A percentile compares a stretch with the other conserved stretches of the same genome.
Evolutionary conservation across 1,140 invertebrate species (phyloP).

Genomic region (Drosophila persimilis): DNA sequence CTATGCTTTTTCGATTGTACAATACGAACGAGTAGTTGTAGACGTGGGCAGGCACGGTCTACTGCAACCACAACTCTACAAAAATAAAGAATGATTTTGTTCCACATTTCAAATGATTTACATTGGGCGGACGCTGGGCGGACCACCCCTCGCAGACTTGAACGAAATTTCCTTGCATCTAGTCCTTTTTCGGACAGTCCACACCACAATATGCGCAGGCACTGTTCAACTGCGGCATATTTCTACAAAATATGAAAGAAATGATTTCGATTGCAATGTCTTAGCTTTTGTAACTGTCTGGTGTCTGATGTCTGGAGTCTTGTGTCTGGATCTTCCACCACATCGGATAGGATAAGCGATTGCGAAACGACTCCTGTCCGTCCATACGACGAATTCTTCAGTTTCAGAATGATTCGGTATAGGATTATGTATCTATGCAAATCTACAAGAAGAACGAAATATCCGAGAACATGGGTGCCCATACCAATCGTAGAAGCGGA

Average conservation of each 20-base stretch:
- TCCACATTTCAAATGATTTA: slow-evolving; percentile 49
- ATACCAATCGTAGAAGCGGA: slow-evolving; percentile 7
- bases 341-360: too few species aligned
- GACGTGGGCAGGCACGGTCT: slow-evolving; percentile 58
- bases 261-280: slow-evolving; percentile 43
- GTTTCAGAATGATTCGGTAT: too few species aligned
- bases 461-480: slow-evolving; percentile 41
- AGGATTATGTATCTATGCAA: slow-evolving; percentile 7
- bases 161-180: slow-evolving; percentile 1
- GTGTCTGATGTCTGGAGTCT: background rate
- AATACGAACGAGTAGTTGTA: background rate
- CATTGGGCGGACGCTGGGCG: slow-evolving; percentile 11
- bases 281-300: slow-evolving; percentile 28
- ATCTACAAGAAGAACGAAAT: slow-evolving; percentile 44
- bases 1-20: background rate
- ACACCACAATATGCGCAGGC: slow-evolving; percentile 63
- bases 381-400: slow-evolving; percentile 11
- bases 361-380: too few species aligned
- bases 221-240: slow-evolving; percentile 73
- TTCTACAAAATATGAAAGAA: slow-evolving; percentile 75
- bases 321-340: slow-evolving; percentile 3
- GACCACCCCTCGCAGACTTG: background rate
- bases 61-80: slow-evolving; percentile 63
- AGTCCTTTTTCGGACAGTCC: slow-evolving; percentile 4
- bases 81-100: slow-evolving; percentile 53